Evolutionary conservation across 2,113 vertebrate genomes (phyloP).

Genomic region (Triplophysa tibetana): DNA sequence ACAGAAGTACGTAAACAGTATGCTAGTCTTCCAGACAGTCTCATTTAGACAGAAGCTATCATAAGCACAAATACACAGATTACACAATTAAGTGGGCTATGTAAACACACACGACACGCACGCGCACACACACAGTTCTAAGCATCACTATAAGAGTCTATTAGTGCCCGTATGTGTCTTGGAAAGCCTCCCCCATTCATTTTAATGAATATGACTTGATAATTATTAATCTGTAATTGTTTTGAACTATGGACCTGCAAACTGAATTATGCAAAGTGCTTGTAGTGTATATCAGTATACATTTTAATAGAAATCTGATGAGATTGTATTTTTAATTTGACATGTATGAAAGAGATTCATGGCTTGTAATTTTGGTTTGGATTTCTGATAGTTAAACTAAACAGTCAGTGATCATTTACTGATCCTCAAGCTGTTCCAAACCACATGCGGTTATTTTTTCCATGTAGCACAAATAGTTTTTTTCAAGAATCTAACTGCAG

Average conservation of each 20-base stretch:
- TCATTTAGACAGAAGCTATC: too few relatives aligned
- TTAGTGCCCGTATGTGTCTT: neutral
- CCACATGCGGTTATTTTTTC: too few relatives aligned
- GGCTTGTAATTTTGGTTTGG: too few relatives aligned
- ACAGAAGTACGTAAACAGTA: too few relatives aligned
- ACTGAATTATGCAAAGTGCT: slow-evolving; percentile 36
- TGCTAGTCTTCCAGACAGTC: neutral
- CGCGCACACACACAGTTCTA: slow-evolving; percentile 4
- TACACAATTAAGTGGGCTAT: neutral
- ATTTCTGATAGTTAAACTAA: too few relatives aligned
- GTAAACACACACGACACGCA: slow-evolving; percentile 6
- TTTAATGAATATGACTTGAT: slow-evolving; percentile 36
- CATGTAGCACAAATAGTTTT: too few relatives aligned
- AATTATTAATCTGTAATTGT: slow-evolving; percentile 38
- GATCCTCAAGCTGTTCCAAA: too few relatives aligned
- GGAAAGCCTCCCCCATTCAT: neutral
- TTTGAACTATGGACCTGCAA: slow-evolving; percentile 47
- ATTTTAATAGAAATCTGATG: slow-evolving; percentile 36
- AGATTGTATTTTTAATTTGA: neutral
- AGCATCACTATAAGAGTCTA: neutral
- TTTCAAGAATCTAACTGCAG: too few relatives aligned
- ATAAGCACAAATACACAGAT: neutral
- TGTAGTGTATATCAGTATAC: slow-evolving; percentile 24
- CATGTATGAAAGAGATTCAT: neutral
- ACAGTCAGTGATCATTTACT: too few relatives aligned